These are phyloP conservation scores for Halichoeres trimaculatus DNA, from an alignment of 2,113 vertebrate genomes.

Conservation along the genomic window DNA sequence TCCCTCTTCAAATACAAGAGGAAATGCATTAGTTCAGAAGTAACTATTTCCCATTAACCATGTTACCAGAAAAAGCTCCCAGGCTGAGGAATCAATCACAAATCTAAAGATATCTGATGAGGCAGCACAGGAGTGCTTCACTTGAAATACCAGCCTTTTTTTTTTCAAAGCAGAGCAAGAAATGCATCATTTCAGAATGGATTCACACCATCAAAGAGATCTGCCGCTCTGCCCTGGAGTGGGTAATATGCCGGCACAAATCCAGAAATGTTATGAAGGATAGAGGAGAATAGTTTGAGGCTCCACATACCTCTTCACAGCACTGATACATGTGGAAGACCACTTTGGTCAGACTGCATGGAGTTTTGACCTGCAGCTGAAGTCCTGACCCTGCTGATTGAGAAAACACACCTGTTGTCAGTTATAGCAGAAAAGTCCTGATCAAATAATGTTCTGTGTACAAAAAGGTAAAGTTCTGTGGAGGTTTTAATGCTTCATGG, in stretches of 20 bases:
- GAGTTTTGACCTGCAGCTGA: neutral
- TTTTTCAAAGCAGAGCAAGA: constrained; percentile 33
- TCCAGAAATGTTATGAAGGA: constrained; percentile 27
- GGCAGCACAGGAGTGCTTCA: constrained; percentile 28
- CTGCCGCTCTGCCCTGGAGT: constrained; percentile 20
- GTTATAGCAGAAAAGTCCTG: too few relatives aligned
- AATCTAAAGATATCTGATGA: constrained; percentile 52
- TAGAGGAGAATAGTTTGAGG: constrained; percentile 9
- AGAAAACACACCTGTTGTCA: too few relatives aligned
- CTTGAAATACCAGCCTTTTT: constrained; percentile 29
- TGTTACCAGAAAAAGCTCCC: constrained; percentile 17
- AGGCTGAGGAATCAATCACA: constrained; percentile 26
- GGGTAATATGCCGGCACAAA: constrained; percentile 35
- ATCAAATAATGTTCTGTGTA: too few relatives aligned
- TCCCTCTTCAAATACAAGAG: constrained; percentile 34
- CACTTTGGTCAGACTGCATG: neutral
- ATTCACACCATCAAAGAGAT: constrained; percentile 53
- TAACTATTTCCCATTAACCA: constrained; percentile 30
- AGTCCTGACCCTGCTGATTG: neutral
- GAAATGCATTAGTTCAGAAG: constrained; percentile 24
- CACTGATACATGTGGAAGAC: constrained; percentile 12
- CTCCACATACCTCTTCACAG: constrained; percentile 31
- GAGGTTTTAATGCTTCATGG: neutral
- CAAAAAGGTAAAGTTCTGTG: too few relatives aligned
- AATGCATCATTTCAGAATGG: constrained; percentile 36